These are phyloP conservation scores for Saccostrea cuccullata DNA, from an alignment of 1,140 invertebrate species.

Conservation along the genomic window DNA sequence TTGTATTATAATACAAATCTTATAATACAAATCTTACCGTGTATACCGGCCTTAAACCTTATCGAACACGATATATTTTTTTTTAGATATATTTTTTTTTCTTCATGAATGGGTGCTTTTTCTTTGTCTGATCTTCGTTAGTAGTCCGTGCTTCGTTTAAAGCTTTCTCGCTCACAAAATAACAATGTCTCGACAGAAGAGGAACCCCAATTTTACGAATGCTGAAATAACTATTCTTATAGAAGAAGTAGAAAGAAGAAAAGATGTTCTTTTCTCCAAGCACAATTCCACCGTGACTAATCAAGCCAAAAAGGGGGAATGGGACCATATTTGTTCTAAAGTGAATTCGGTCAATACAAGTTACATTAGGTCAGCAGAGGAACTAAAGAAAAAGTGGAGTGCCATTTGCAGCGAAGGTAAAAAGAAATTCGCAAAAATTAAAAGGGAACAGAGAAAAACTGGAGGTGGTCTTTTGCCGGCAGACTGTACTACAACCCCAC, in stretches of 20 bases:
- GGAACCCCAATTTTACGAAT: background rate
- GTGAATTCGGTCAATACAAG: background rate
- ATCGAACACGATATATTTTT: too few relatives aligned
- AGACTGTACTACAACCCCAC: too few relatives aligned
- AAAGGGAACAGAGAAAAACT: background rate
- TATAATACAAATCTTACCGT: too few relatives aligned
- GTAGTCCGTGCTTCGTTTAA: too few relatives aligned
- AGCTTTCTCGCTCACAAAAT: too few relatives aligned
- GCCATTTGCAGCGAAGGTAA: background rate
- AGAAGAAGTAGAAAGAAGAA: background rate
- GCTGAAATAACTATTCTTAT: background rate
- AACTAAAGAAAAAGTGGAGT: background rate
- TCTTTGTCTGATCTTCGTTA: too few relatives aligned
- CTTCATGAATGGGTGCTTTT: too few relatives aligned
- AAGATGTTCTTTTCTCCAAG: background rate
- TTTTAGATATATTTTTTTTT: too few relatives aligned
- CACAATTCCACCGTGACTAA: background rate
- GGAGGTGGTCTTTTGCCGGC: too few relatives aligned
- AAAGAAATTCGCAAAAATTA: background rate
- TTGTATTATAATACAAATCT: too few relatives aligned
- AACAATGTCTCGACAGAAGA: background rate
- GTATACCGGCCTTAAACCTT: too few relatives aligned
- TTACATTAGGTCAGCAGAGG: background rate
- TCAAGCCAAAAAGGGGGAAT: background rate
- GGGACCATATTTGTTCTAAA: background rate